phyloP scores from a whole-genome alignment of 2,113 vertebrate genomes.

The Chaetura pelagica region DNA sequence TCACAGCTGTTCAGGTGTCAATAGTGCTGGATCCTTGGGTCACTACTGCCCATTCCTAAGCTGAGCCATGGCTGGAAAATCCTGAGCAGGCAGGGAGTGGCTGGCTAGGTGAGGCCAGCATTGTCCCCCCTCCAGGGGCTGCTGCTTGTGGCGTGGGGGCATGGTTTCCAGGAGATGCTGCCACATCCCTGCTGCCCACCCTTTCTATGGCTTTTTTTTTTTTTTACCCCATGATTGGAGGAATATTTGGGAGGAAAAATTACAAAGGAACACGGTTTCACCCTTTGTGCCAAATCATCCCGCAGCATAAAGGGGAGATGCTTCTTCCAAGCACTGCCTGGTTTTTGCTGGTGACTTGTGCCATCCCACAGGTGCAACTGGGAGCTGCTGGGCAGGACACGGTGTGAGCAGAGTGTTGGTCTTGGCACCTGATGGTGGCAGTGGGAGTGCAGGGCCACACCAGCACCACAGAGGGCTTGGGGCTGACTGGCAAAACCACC shows the following conservation, averaged over 20 bases:
- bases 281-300: background rate
- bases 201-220: background rate
- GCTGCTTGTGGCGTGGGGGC: rapidly evolving
- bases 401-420: rapidly evolving
- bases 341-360: background rate
- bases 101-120: background rate
- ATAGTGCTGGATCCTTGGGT: background rate
- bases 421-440: rapidly evolving
- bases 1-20: conserved; percentile 40
- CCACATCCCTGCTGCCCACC: rapidly evolving
- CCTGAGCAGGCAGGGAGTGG: rapidly evolving
- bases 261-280: background rate
- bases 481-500: background rate
- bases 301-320: rapidly evolving
- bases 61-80: rapidly evolving
- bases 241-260: background rate
- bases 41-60: background rate
- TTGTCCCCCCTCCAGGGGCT: rapidly evolving
- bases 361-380: rapidly evolving
- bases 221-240: background rate
- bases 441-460: background rate
- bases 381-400: rapidly evolving
- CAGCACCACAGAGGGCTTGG: rapidly evolving
- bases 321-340: rapidly evolving
- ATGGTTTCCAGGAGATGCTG: rapidly evolving